Base-by-base conservation (phyloP, 2,888 invertebrate species). In the Cristatella mucedo region DNA sequence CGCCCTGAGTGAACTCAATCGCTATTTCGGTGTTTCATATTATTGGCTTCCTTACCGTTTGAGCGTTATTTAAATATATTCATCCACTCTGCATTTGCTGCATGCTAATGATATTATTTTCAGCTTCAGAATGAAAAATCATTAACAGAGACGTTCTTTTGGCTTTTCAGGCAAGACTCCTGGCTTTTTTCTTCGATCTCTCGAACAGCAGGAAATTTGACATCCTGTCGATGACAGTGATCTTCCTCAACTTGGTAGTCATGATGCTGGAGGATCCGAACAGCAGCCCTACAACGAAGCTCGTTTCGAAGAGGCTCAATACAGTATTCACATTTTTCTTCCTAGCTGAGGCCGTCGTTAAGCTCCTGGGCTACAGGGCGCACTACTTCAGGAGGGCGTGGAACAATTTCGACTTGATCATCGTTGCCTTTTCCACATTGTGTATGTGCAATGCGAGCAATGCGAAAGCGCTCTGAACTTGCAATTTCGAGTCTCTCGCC, bases 301-400 rank as follows among this genome's bases (percentile, higher is more conserved):
- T n/a, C n/a, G n/a, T 86, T 75, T 84, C 89, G 65, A n/a, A n/a
- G n/a, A n/a, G n/a, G n/a, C 82, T 87, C 71, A 91, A 91, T 67
- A 85, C 87, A 43, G 82, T 89, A 73, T 91, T 91, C 73, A 87
- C 87, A 5, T 53, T 49, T 5, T 47, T 66, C 38, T 67, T 67
- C 48, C 51, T 73, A 70, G 53, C 75, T 78, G 89, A 91, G 71
- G 85, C 85, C 43, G 77, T 84, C 65, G 84, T 91, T 45, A 91
- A 91, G 73, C 86, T 91, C 57, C 73, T 89, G 58, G 91, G 89
- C 53, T 73, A 91, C 50, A 76, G 91, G 42, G 81, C 84, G 67
- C 87, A 89, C 68, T 91, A 91, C 68, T 91, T 91, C 68, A 85
- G 87, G 46, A 82, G 86, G 50, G 85, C 86, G 38, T 91, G 89